Evolutionary conservation across 2,797 vertebrate genomes (phyloP).

Genomic region (Danio aesculapii): DNA sequence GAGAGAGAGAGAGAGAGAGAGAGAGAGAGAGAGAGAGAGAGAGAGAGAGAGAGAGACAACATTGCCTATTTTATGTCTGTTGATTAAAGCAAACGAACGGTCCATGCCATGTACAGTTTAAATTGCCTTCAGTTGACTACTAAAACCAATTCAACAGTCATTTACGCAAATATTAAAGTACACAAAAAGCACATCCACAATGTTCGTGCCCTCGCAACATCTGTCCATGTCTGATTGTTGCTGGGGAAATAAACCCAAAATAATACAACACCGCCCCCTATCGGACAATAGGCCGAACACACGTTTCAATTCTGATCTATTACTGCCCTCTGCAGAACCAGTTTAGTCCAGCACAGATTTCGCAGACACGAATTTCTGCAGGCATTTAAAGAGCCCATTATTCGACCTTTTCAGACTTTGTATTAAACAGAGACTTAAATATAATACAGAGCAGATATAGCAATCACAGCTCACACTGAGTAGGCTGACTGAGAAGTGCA

Average conservation of each 20-base stretch:
- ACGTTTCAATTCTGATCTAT: conserved; percentile 26
- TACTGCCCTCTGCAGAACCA: conserved; percentile 62
- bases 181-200: too few relatives aligned
- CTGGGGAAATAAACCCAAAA: background rate
- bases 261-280: background rate
- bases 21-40: too few relatives aligned
- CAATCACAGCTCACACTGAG: background rate
- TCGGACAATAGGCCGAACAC: background rate
- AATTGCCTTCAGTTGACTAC: too few relatives aligned
- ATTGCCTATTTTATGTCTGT: too few relatives aligned
- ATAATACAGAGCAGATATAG: background rate
- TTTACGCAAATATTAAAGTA: too few relatives aligned
- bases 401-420: background rate
- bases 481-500: background rate
- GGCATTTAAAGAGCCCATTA: conserved; percentile 14
- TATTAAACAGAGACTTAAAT: background rate
- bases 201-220: background rate
- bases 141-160: too few relatives aligned
- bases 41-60: too few relatives aligned
- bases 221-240: background rate
- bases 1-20: too few relatives aligned
- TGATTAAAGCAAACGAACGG: too few relatives aligned
- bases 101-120: too few relatives aligned
- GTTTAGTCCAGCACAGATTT: background rate
- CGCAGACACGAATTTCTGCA: background rate